These are phyloP conservation scores for Actenoides lindsayi DNA, from an alignment of 2,113 vertebrate species.

Conservation along the genomic window DNA sequence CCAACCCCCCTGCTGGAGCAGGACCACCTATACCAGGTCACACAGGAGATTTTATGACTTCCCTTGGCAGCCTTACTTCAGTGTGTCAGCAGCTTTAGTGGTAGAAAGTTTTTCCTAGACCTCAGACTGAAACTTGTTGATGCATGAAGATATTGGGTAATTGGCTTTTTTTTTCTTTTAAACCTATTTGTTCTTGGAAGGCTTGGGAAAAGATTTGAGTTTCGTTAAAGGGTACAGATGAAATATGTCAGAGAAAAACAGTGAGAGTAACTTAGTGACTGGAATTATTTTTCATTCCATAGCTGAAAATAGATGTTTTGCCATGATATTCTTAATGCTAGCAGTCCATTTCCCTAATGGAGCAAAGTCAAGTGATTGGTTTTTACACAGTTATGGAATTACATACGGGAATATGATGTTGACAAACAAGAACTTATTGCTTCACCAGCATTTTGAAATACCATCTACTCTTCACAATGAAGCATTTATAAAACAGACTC, in stretches of 20 bases:
- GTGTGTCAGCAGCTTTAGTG: background rate
- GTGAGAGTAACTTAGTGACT: background rate
- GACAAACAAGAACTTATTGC: slow-evolving; percentile 48
- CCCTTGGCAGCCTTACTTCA: background rate
- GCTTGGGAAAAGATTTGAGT: background rate
- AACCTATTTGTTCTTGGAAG: background rate
- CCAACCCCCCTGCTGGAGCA: too few relatives aligned
- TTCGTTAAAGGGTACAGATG: background rate
- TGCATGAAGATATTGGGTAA: background rate
- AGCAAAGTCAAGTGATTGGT: background rate
- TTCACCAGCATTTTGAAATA: slow-evolving; percentile 23
- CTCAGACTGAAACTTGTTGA: background rate
- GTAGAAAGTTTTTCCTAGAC: background rate
- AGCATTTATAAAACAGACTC: background rate
- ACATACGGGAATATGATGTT: slow-evolving; percentile 29
- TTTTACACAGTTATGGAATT: slow-evolving; percentile 10
- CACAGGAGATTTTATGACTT: background rate
- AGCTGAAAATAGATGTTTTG: background rate
- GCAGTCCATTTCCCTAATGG: slow-evolving; percentile 15
- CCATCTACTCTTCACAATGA: background rate
- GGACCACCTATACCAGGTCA: too few relatives aligned
- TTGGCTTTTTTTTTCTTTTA: background rate
- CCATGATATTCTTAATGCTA: background rate
- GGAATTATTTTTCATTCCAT: background rate
- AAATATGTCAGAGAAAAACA: background rate